Conservation (phyloP, 2,797 vertebrate genomes). For the Stomatorhinus walkeri region DNA sequence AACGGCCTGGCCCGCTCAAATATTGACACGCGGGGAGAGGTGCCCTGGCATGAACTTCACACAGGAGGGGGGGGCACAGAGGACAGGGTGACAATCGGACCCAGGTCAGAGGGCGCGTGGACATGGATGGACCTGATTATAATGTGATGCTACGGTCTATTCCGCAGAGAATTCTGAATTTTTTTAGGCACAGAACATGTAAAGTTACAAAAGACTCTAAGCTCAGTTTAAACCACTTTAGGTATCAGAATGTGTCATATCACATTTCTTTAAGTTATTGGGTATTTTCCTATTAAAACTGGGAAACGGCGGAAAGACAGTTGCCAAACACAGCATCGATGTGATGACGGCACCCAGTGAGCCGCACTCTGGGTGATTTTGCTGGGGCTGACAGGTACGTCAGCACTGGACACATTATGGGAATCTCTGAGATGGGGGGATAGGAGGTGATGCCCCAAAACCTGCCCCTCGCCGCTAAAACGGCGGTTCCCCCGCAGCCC, state of each 20-base stretch:
- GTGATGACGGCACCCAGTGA: not conserved
- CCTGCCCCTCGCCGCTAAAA: constrained; percentile 46
- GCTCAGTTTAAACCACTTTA: not conserved
- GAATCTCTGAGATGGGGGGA: constrained; percentile 27
- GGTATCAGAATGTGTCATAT: not conserved
- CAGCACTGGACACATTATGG: not conserved
- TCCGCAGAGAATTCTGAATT: not conserved
- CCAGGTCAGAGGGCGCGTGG: not conserved
- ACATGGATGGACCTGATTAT: not conserved
- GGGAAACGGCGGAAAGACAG: not conserved
- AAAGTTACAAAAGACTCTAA: not conserved
- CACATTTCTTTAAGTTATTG: not conserved
- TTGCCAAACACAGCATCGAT: not conserved
- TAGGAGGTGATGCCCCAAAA: constrained; percentile 36
- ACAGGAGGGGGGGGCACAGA: not conserved
- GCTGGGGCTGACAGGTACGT: not conserved
- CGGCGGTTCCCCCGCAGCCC: constrained; percentile 48
- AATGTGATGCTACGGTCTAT: not conserved
- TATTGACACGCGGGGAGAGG: constrained; percentile 33
- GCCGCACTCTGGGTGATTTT: not conserved
- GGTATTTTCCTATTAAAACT: not conserved
- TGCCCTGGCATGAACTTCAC: constrained; percentile 29
- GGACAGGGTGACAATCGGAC: not conserved
- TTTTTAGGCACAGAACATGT: not conserved
- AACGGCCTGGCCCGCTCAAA: constrained; percentile 30